Conservation (phyloP, 2,888 invertebrate species). For the Cylloceria caligata region DNA sequence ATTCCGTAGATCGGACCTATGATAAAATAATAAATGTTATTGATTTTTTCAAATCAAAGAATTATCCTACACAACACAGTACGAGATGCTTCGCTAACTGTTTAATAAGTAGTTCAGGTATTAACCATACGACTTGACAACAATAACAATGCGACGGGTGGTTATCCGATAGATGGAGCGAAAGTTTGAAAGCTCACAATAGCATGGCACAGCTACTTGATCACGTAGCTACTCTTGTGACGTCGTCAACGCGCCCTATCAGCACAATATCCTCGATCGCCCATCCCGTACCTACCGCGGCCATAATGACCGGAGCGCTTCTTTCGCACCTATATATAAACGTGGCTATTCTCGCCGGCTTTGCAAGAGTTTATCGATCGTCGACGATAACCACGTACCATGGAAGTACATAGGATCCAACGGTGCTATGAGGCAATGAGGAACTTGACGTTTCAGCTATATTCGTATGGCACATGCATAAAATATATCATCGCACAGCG, state of each 20-base stretch:
- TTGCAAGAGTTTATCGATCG: conserved; percentile 46
- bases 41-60: neutral
- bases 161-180: conserved; percentile 8
- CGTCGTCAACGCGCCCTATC: conserved; percentile 56
- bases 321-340: conserved; percentile 42
- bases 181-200: conserved; percentile 30
- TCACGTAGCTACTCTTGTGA: conserved; percentile 63
- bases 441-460: neutral
- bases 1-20: conserved; percentile 74
- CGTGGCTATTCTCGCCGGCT: conserved; percentile 50
- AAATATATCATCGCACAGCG: neutral
- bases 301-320: conserved; percentile 34
- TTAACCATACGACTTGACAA: conserved; percentile 11
- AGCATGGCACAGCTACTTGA: conserved; percentile 42
- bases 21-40: conserved; percentile 43
- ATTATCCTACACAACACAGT: neutral
- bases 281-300: neutral
- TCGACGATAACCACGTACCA: conserved; percentile 47
- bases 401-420: conserved; percentile 8
- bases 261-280: conserved; percentile 53
- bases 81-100: conserved; percentile 7
- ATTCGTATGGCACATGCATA: neutral
- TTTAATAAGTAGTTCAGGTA: conserved; percentile 20
- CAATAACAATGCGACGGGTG: conserved; percentile 9
- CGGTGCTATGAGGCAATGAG: neutral